Evolutionary conservation across 2,888 invertebrate species (phyloP), one percentile per base, ranked within the genome.

Genomic region (Yponomeuta malinellus): DNA sequence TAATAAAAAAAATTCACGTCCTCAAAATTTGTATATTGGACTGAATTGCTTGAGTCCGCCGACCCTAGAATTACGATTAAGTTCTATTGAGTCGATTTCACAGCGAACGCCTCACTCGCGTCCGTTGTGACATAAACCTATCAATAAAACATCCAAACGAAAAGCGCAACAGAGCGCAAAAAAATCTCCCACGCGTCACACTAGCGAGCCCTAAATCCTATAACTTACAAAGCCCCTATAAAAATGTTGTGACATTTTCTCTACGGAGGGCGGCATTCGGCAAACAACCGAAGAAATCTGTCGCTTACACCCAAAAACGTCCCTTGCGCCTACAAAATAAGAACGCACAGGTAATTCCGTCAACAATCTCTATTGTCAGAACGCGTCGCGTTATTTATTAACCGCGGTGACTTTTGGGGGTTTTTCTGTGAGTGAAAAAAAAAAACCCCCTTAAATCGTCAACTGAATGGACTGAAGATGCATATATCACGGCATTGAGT

Each of bases 331-430:
- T 0, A 23, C 33, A 23, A 65, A 29, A 52, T 15, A 52, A 65
- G 65, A 9, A 12, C 31, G 43, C 33, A 65, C 10, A 65, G 65
- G 33, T 33, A 31, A 33, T 5, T 1, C 52, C 15, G 3, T 15
- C 52, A 15, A 6, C 52, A 52, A 10, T 4, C 52, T 52, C 52
- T 12, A 52, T 52, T 52, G 52, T 52, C 52, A 52, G 52, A 15
- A 10, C 15, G 52, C 10, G 48, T 15, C 23, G 64, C 33, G 70
- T 72, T 73, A 78, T 78, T 77, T 77, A 77, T 77, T 29, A 73
- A 15, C 15, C 69, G 74, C 77, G 77, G 77, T 73, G 64, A 72
- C 76, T 9, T 76, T 76, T 78, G 64, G 69, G 70, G 65, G 70
- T 72, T 72, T 74, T 75, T 75, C 73, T 71, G 43, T 43, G 5